These are phyloP conservation scores for Oreochromis tanganicae DNA, from an alignment of 2,113 vertebrate genomes.

Conservation along the genomic window DNA sequence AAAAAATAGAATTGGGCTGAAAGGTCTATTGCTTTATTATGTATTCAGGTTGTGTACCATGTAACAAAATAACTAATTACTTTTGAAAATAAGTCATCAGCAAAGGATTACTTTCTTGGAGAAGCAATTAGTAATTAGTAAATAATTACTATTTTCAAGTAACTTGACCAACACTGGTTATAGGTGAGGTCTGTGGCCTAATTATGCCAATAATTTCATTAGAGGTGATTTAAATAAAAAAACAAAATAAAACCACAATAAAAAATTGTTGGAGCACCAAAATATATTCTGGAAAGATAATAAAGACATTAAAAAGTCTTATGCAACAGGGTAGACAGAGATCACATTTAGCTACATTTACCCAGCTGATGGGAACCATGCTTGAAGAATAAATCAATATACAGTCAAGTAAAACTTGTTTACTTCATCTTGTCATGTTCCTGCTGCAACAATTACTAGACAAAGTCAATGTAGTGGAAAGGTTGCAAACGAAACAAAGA, in stretches of 20 bases:
- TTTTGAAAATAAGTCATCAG: not conserved
- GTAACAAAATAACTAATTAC: not conserved
- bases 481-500: conserved; percentile 33
- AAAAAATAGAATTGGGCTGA: not conserved
- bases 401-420: not conserved
- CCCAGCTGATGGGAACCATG: not conserved
- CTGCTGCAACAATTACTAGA: conserved; percentile 14
- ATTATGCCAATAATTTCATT: not conserved
- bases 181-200: not conserved
- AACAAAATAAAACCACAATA: not conserved
- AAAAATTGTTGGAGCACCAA: not conserved
- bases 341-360: not conserved
- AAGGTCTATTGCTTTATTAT: not conserved
- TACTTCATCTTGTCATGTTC: conserved; percentile 35
- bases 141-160: not conserved
- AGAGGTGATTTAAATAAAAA: not conserved
- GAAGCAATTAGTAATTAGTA: not conserved
- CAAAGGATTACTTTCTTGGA: not conserved
- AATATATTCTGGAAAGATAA: not conserved
- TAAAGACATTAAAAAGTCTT: not conserved
- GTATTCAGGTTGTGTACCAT: not conserved
- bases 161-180: not conserved
- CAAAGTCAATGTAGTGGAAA: conserved; percentile 38
- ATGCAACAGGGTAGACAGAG: not conserved
- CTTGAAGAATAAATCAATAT: not conserved